Evolutionary conservation across 2,888 invertebrate species (phyloP).

Genomic region (Limnephilus rhombicus): DNA sequence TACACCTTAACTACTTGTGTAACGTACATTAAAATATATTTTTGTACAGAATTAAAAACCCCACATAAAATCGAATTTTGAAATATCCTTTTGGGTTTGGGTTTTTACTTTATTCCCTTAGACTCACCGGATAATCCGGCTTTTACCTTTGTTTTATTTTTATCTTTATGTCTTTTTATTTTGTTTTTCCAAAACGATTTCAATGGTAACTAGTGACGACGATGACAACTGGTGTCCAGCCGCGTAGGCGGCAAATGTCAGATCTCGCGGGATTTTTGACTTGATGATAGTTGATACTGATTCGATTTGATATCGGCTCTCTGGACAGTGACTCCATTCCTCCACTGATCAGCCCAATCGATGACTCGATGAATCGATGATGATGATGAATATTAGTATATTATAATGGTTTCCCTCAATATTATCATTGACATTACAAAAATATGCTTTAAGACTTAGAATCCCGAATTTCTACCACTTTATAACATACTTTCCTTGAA

Average conservation of each 20-base stretch:
- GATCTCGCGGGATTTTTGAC: slow-evolving; percentile 26
- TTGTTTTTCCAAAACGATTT: not conserved
- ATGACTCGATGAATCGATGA: no score
- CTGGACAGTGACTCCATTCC: not conserved
- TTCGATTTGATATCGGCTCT: not conserved
- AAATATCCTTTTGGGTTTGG: not conserved
- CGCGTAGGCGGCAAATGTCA: not conserved
- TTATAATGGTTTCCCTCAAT: not conserved
- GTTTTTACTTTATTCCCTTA: not conserved
- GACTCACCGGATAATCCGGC: not conserved
- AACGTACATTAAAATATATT: no score
- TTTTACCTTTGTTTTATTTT: not conserved
- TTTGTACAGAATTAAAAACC: no score
- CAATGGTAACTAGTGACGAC: not conserved
- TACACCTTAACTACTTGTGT: no score
- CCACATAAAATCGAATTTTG: not conserved
- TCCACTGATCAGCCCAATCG: not conserved
- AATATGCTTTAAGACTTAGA: not conserved
- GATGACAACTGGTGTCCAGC: not conserved
- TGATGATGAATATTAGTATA: no score
- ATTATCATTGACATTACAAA: not conserved
- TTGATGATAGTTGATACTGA: not conserved
- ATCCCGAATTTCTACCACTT: no score
- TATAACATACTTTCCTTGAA: no score
- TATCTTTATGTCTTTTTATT: not conserved